Conservation (phyloP, 2,888 invertebrate species). For the Cataglyphis altisquamis region DNA sequence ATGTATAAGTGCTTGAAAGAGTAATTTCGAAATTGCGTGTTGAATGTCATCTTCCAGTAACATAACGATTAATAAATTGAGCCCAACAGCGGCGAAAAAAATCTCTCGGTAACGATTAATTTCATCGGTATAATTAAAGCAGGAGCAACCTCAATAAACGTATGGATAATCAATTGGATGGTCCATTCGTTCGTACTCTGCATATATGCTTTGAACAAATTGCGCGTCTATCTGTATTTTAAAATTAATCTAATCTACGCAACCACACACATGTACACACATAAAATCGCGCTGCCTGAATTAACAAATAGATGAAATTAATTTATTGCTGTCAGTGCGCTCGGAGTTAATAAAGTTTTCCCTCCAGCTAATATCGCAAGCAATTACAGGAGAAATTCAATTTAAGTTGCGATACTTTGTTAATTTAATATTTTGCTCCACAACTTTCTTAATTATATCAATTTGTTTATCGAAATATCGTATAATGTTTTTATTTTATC, state of each 20-base stretch:
- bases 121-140: conserved; percentile 75
- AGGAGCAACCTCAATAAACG: conserved; percentile 76
- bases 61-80: conserved; percentile 24
- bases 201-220: conserved; percentile 68
- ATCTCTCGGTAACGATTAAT: conserved; percentile 72
- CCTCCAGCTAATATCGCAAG: conserved; percentile 37
- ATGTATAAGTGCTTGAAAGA: not conserved
- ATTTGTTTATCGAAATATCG: conserved; percentile 15
- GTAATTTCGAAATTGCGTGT: not conserved
- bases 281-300: conserved; percentile 1
- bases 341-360: conserved; percentile 45
- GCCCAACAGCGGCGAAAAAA: conserved; percentile 23
- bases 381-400: conserved; percentile 41
- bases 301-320: conserved; percentile 65
- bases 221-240: conserved; percentile 68
- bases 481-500: not conserved
- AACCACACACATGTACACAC: not conserved
- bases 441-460: conserved; percentile 10
- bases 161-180: conserved; percentile 66
- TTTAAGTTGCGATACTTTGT: conserved; percentile 12
- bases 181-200: conserved; percentile 1
- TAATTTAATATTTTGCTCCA: conserved; percentile 17
- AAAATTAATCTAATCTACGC: not conserved
- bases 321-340: conserved; percentile 49
- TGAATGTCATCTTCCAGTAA: conserved; percentile 2